Evolutionary conservation across 2,113 vertebrate species (phyloP), one percentile per base, ranked within the genome.

Genomic region (Xyrauchen texanus): DNA sequence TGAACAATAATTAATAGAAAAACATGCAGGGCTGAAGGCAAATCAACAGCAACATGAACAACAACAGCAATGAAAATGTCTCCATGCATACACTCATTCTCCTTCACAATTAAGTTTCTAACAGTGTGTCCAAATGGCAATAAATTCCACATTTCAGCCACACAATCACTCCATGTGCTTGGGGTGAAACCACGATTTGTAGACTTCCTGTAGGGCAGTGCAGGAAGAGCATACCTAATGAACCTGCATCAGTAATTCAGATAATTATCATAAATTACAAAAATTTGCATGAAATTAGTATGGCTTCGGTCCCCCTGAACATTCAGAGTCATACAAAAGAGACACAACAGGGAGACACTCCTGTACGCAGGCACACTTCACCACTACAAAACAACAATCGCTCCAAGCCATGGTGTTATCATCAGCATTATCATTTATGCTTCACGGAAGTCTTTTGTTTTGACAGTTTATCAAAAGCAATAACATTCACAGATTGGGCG

Each of bases 251-350:
- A 74, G 74, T 79, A 80, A 80, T 74, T 63, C 5, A 34, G 61
- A 72, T 80, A 72, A 80, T 74, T 80, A 67, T 46, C 78, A 80
- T 80, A 80, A 66, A 74, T 80, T 80, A 74, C 70, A 67, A 13
- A 53, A 80, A 80, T 80, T 80, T 74, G 78, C 70, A 80, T 80
- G 63, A 68, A 66, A 80, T 80, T 80, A 67, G 70, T 70, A 80
- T 74, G 70, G 47, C 78, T 79, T 46, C 68, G 15, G 68, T 64
- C 51, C 49, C 62, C 61, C 68, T 79, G 49, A 34, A 34, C 21
- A 3, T 34, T 34, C 21, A 34, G 21, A 80, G 34, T 73, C 60
- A 4, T 13, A n/a, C 15, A 65, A 63, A 45, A 73, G 62, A 71
- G 15, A 71, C 46, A 72, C 46, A 72, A 34, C 21, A 34, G 12